Evolutionary conservation across 2,888 invertebrate genomes (phyloP), one percentile per base, ranked within the genome.

Genomic region (Diaperis boleti): DNA sequence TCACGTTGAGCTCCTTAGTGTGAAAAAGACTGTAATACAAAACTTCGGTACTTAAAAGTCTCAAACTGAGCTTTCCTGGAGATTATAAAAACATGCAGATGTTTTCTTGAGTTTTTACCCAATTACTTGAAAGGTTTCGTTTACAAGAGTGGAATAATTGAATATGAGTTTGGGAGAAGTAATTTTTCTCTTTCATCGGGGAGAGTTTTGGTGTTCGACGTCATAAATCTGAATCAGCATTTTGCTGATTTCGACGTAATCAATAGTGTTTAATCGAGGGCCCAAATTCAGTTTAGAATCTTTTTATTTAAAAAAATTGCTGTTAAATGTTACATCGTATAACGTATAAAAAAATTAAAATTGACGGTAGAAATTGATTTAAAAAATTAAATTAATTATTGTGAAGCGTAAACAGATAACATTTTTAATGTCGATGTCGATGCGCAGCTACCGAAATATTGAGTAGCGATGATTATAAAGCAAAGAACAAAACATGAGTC

Each of bases 311-410:
- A 3, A 3, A 10, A 35, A 35, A 33, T 33, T 10, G 3, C 11
- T 13, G 14, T 35, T 5, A 35, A 35, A 35, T 10, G 35, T 35
- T 41, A 15, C 2, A 41, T 15, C n/a, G 8, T n/a, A 41, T 17
- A 7, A n/a, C 6, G 17, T 17, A 17, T 7, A 10, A 11, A 15
- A 42, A 8, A 13, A 3, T n/a, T n/a, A n/a, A n/a, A 6, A 5
- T 22, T 17, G 41, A 8, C 45, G 13, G 6, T 45, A 29, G 45
- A 29, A 26, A 26, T 11, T 29, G 29, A 45, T 45, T 45, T 29
- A 45, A 45, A 45, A 45, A 45, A 8, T 45, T 45, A 45, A 45
- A 13, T 45, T 26, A 45, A 26, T 29, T 45, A 45, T 29, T 14
- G 29, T 22, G 8, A 2, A 45, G 45, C 45, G 42, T 42, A 42